Percentiles rank a stretch among this genome's conserved stretches.
phyloP scores from a whole-genome alignment of 1,140 invertebrate genomes.

The Lerema accius region DNA sequence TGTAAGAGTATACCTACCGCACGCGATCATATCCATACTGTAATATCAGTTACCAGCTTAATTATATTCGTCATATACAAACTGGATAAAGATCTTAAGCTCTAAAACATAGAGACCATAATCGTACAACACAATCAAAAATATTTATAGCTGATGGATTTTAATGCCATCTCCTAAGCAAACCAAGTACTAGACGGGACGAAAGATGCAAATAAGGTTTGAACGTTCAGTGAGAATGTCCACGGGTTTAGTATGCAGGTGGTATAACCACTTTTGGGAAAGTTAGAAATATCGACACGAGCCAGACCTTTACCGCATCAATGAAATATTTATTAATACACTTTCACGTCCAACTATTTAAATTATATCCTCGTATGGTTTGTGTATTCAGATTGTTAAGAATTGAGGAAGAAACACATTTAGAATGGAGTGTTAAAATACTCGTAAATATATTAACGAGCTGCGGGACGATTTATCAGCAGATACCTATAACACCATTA shows the following conservation, averaged over 20 bases:
- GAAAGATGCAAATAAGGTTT: slow-evolving; percentile 44
- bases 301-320: slow-evolving; percentile 12
- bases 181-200: slow-evolving; percentile 24
- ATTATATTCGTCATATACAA: not conserved
- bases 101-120: not conserved
- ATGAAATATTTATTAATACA: slow-evolving; percentile 2
- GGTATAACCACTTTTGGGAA: slow-evolving; percentile 13
- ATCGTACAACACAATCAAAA: no score
- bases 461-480: no score
- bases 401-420: not conserved
- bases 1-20: not conserved
- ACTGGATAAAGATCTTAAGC: not conserved
- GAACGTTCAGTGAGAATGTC: slow-evolving; percentile 17
- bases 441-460: no score
- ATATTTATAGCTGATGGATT: slow-evolving; percentile 7
- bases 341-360: slow-evolving; percentile 5
- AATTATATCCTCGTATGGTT: not conserved
- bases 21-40: not conserved
- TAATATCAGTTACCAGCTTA: slow-evolving; percentile 11
- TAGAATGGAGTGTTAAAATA: no score
- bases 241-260: slow-evolving; percentile 6
- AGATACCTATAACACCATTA: no score
- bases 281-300: slow-evolving; percentile 19
- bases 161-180: slow-evolving; percentile 7
- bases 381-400: not conserved